Base-by-base conservation (phyloP, 2,888 invertebrate genomes). In the Lycophotia porphyrea region DNA sequence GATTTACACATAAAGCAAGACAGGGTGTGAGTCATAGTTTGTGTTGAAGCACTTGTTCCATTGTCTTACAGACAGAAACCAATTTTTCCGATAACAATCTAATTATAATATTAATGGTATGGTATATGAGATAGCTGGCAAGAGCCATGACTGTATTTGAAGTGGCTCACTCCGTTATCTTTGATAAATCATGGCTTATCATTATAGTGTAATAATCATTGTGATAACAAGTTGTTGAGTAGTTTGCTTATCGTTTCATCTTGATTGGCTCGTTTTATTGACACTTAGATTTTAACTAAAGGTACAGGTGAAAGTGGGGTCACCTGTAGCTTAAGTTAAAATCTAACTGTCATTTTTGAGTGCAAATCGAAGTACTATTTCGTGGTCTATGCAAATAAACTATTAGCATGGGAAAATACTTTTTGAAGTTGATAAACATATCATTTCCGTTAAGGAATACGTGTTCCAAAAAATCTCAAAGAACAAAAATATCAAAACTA, bases 101-200 rank as follows among this genome's bases (percentile, higher is more conserved):
- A n/a, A 58, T 47, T 77, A 52, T n/a, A 71, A 64, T 65, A 82
- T 64, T 39, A 71, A 73, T 68, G 47, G 72, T 34, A 55, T 55
- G 52, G n/a, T n/a, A 18, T 60, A 49, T 42, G 27, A 52, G 44
- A 42, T 34, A 34, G 18, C 34, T 80, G 39, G 34, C 63, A 81
- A 58, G n/a, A 55, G 24, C 58, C 42, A 34, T 58, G 60, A 39
- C 21, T 63, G 18, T 44, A 55, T 74, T 71, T 44, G 49, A 82
- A 85, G 83, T 85, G 78, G 70, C 78, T 82, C 66, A 71, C 34
- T 18, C 21, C 39, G 44, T 63, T 70, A 85, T 85, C 85, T 68
- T 15, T 27, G 49, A 31, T 47, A 85, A 71, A 81, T 81, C 68
- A 68, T 60, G 64, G 39, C 64, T 75, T 85, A 71, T 75, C 60